Base-by-base conservation (phyloP, 2,113 vertebrate species). In the Barnardius zonarius region DNA sequence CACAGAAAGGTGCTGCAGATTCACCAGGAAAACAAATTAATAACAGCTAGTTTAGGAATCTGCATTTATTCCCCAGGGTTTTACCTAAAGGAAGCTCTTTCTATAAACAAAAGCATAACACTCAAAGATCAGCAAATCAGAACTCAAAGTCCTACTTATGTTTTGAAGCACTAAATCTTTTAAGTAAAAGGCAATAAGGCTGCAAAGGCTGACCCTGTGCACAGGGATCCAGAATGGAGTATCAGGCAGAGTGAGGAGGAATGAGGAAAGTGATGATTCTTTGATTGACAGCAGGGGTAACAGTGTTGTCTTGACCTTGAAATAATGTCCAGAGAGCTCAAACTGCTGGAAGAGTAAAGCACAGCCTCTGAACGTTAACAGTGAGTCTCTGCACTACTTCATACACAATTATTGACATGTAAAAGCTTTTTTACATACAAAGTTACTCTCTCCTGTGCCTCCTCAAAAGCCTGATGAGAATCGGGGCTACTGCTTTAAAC, bases 261-360 rank as follows among this genome's bases (percentile, higher is more conserved):
- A 41, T 49, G n/a, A 93, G 63, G 0, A 0, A 93, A 83, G 74
- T 67, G 63, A 67, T 67, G 48, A 63, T 95, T 44, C n/a, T 63
- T 44, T 87, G 88, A 95, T 17, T 94, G 93, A 88, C 92, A 91
- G 37, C 39, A 64, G 30, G 30, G 44, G 30, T 22, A 4, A 93
- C n/a, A 48, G 25, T 43, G 67, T 88, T 72, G 55, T 52, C 51
- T 95, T 95, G 93, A 96, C 95, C 96, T 96, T 97, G 94, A 96
- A 95, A 96, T 87, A 85, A 88, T 7, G 67, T 90, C 69, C 91
- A 94, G 76, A 87, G 81, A 93, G 55, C 70, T 94, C 51, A 69
- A 72, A 92, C 1, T 82, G 86, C 72, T 90, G 79, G 61, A 90
- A 70, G 73, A 93, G 62, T 84, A 86, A 76, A 91, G 57, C 69